Percentiles rank a stretch among this genome's conserved stretches.
phyloP scores from a whole-genome alignment of 2,113 vertebrate genomes.

The Cinclus cinclus region DNA sequence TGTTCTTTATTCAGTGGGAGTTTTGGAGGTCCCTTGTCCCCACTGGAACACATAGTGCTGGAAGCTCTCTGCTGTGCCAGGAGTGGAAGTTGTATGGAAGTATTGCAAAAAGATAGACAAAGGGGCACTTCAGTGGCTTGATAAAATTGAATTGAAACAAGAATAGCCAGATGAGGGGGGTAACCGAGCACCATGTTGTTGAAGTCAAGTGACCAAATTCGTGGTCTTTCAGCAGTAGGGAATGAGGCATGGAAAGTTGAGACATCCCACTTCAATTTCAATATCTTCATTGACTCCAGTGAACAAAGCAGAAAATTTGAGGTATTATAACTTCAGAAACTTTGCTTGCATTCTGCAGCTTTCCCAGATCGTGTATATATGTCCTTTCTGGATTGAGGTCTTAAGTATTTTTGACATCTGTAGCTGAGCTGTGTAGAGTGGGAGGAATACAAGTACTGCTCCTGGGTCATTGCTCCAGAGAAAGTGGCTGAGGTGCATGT shows the following conservation, averaged over 20 bases:
- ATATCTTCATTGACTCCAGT: background rate
- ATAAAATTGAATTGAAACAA: background rate
- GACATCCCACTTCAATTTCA: background rate
- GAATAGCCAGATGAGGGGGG: background rate
- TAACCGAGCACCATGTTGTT: background rate
- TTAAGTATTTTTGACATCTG: constrained; percentile 26
- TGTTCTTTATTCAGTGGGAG: background rate
- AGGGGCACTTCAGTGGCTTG: background rate
- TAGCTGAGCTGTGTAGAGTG: background rate
- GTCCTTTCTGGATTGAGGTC: background rate
- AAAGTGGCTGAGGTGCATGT: background rate
- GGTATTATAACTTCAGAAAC: background rate
- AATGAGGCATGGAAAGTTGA: background rate
- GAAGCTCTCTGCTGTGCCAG: background rate
- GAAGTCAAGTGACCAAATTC: background rate
- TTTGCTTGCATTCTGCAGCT: background rate
- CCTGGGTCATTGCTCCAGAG: background rate
- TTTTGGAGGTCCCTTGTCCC: background rate
- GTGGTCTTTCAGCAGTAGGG: background rate
- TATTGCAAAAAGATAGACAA: background rate
- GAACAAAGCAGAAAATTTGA: background rate
- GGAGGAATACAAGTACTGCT: background rate
- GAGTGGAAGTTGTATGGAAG: background rate
- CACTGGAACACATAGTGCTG: rapidly evolving
- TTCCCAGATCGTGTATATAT: background rate